Base-by-base conservation (phyloP, 2,888 invertebrate genomes). In the Aspidiotus rigidus region DNA sequence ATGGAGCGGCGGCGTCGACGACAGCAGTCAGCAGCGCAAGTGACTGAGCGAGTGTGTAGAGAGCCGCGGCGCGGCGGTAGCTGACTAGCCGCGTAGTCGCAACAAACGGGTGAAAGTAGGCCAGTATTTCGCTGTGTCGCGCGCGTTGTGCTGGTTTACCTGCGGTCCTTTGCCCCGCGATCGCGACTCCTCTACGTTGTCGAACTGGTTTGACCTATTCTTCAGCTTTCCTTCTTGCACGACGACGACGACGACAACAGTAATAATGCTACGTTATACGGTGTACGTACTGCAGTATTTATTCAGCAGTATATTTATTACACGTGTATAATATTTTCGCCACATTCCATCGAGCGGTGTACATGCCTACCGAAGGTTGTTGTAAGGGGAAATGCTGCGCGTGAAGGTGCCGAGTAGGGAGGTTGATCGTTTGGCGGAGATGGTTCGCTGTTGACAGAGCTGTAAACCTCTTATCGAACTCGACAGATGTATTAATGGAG, bases 81-180 rank as follows among this genome's bases (percentile, higher is more conserved):
- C 28, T 28, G 28, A 28, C 28, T 28, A 28, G 28, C 16, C 56
- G 9, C n/a, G 9, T 17, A 55, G 56, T 55, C 17, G 56, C 56
- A 53, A 53, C 53, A 28, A 28, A 28, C 28, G 28, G 53, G 64
- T 64, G 64, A 64, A 64, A 64, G 64, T 64, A 64, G 64, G 64
- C 64, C 64, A 64, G 64, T 55, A 64, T 64, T 64, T 64, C 64
- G 64, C 64, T 64, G 55, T 16, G n/a, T 64, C 54, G 64, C 64
- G 64, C 64, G 15, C 57, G n/a, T n/a, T 49, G 49, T 49, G 49
- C 49, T 6, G 49, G 57, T 57, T 57, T 57, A 57, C 57, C 57
- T 57, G 7, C 17, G 16, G 11, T 16, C 57, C 57, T 28, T 28
- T 16, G 57, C 57, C 57, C 17, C 57, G 15, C 63, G 49, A 39